Evolutionary conservation across 2,113 vertebrate species (phyloP), one percentile per base, ranked within the genome.

Genomic region (Rallus limicola): DNA sequence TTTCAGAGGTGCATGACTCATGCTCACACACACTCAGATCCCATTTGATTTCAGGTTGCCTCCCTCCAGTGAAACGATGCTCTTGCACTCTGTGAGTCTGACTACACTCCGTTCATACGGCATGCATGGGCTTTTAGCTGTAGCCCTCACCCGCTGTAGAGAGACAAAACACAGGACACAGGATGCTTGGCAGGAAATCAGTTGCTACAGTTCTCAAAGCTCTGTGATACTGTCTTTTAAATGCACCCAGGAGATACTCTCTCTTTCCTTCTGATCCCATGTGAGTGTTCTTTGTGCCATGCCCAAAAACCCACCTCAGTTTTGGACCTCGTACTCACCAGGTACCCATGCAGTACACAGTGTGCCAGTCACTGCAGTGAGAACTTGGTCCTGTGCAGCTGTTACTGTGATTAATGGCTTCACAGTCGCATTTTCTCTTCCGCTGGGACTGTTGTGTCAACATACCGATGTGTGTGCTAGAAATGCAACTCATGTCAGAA

Each of bases 331-430:
- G 10, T 0, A 0, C 46, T 86, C 40, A 25, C 18, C 18, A 40
- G 16, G 40, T 59, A 6, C 16, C 15, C 1, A 5, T 26, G n/a
- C 31, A 44, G 64, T 12, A 48, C 0, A 0, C 11, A n/a, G 31
- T 29, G 5, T 25, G 26, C 6, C 42, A 36, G 0, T 80, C 10
- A 20, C 23, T 78, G 40, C 65, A 77, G 44, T 33, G 62, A 69
- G 88, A 94, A n/a, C 46, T 38, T 68, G 4, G 21, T 60, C 53
- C 72, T 28, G 2, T 1, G 1, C n/a, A 53, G 40, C 40, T 36
- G 15, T 1, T 46, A 0, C 42, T n/a, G 24, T 48, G 63, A 11
- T 12, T 64, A 67, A 34, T 56, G 56, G 40, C 67, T 82, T 82
- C 52, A 67, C 52, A 62, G 44, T 55, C 84, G 42, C 25, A 8